Conservation (phyloP, 2,888 invertebrate genomes). For the Cheilosia vulpina region DNA sequence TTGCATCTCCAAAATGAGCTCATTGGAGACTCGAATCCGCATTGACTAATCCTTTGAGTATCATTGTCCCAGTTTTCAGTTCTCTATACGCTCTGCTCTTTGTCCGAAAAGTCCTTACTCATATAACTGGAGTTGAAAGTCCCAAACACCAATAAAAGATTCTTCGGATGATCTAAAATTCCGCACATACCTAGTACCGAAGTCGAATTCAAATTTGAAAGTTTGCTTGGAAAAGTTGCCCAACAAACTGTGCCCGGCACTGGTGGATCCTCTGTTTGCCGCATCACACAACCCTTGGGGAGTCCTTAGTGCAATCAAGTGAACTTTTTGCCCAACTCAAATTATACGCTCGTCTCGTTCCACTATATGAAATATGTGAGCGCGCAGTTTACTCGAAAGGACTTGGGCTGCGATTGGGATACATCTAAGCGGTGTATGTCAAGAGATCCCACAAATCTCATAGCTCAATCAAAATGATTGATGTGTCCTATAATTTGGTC, state of each 20-base stretch:
- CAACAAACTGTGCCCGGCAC: slow-evolving; percentile 28
- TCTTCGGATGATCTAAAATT: slow-evolving; percentile 65
- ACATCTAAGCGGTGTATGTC: not conserved
- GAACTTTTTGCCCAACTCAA: slow-evolving; percentile 59
- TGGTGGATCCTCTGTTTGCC: slow-evolving; percentile 20
- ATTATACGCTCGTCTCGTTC: slow-evolving; percentile 63
- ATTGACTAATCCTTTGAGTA: slow-evolving; percentile 58
- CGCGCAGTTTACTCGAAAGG: slow-evolving; percentile 3
- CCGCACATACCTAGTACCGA: slow-evolving; percentile 20
- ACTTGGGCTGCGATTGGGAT: not conserved
- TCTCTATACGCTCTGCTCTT: slow-evolving; percentile 5
- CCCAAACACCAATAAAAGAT: slow-evolving; percentile 67
- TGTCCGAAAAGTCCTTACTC: not conserved
- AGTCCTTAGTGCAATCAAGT: slow-evolving; percentile 38
- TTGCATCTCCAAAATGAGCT: slow-evolving; percentile 32
- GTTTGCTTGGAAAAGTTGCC: slow-evolving; percentile 49
- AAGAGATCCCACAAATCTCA: slow-evolving; percentile 25
- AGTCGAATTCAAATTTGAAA: slow-evolving; percentile 65
- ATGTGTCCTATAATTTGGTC: slow-evolving; percentile 67
- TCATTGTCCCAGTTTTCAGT: slow-evolving; percentile 36
- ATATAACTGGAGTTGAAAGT: slow-evolving; percentile 42
- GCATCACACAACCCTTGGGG: slow-evolving; percentile 30
- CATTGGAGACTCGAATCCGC: slow-evolving; percentile 24
- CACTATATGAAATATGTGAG: slow-evolving; percentile 33
- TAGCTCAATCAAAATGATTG: slow-evolving; percentile 58